Conservation (phyloP, 2,113 vertebrate genomes). For the Danionella cerebrum region DNA sequence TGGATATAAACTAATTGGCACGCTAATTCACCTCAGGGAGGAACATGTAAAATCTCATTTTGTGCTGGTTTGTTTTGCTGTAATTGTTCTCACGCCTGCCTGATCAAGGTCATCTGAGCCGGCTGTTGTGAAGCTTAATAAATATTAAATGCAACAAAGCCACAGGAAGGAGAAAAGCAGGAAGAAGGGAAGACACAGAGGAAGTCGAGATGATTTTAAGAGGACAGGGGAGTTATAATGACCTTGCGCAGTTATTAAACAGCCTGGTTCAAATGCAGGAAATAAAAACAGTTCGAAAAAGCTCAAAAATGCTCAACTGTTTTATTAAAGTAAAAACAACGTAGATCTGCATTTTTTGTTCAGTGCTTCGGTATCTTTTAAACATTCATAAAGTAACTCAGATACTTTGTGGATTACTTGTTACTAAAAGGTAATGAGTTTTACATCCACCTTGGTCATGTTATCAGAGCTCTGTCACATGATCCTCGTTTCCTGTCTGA, state of each 20-base stretch:
- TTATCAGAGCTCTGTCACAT: too few relatives aligned
- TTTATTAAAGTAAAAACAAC: too few relatives aligned
- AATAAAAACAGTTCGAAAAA: too few relatives aligned
- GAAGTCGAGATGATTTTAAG: constrained; percentile 25
- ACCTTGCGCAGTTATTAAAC: constrained; percentile 3
- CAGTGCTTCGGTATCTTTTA: too few relatives aligned
- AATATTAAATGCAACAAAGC: constrained; percentile 22
- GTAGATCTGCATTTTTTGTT: too few relatives aligned
- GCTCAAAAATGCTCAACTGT: too few relatives aligned
- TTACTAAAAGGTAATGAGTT: too few relatives aligned
- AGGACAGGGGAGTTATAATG: constrained; percentile 8
- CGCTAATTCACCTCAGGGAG: constrained; percentile 10
- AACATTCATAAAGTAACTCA: too few relatives aligned
- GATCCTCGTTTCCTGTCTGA: too few relatives aligned
- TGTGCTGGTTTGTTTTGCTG: constrained; percentile 17
- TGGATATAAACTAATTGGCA: constrained; percentile 4
- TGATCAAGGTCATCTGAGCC: constrained; percentile 8
- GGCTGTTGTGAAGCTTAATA: not conserved
- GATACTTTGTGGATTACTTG: too few relatives aligned
- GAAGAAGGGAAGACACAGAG: not conserved
- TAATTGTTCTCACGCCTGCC: constrained; percentile 17
- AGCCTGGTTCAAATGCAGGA: not conserved
- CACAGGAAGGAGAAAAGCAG: not conserved
- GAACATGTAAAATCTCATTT: constrained; percentile 1
- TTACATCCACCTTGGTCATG: too few relatives aligned